Evolutionary conservation across 2,888 invertebrate genomes (phyloP).

Genomic region (Bellardia pandia): DNA sequence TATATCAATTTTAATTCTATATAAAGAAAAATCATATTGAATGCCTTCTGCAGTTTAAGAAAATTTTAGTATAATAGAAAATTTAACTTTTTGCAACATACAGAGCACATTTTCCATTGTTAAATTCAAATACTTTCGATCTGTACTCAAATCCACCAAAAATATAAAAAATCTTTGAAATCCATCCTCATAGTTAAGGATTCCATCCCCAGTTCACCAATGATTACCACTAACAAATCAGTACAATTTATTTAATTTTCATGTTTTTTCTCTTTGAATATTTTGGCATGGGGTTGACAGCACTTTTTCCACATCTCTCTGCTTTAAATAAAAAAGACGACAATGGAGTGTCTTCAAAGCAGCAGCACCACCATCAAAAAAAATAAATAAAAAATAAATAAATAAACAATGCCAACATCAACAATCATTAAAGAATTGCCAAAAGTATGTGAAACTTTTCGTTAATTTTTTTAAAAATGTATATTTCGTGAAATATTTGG

Average conservation of each 20-base stretch:
- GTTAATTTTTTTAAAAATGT: conserved; percentile 44
- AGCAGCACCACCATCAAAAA: conserved; percentile 3
- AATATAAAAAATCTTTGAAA: too few species aligned
- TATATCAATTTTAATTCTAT: too few species aligned
- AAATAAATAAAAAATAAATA: not conserved
- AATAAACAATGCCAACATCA: not conserved
- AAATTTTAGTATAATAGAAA: too few species aligned
- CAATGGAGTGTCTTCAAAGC: conserved; percentile 33
- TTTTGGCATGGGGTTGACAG: conserved; percentile 63
- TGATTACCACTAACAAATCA: not conserved
- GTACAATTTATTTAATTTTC: not conserved
- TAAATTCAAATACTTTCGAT: too few species aligned
- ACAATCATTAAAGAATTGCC: conserved; percentile 44
- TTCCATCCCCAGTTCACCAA: not conserved
- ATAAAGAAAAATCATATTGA: too few species aligned
- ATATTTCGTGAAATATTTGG: conserved; percentile 52
- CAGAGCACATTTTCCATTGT: too few species aligned
- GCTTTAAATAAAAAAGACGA: not conserved
- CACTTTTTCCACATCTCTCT: conserved; percentile 26
- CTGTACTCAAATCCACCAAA: not conserved
- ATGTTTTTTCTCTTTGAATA: conserved; percentile 6
- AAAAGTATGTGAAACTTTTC: conserved; percentile 66
- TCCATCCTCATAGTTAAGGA: not conserved
- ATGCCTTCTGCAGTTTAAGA: too few species aligned
- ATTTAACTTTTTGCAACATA: too few species aligned